Conservation (phyloP, 2,888 invertebrate genomes). For the Patella caerulea region DNA sequence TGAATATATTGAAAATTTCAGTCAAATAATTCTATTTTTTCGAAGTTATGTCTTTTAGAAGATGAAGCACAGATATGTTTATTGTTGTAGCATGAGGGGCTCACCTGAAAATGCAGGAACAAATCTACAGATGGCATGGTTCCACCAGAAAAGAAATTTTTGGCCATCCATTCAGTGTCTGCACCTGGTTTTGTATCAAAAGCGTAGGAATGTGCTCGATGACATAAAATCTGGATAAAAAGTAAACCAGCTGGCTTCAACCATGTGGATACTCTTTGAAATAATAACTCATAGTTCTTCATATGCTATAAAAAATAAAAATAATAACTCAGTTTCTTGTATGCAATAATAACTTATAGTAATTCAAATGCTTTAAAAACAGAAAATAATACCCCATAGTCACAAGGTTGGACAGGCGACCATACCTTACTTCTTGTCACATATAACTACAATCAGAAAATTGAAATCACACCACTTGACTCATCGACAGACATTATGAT, state of each 20-base stretch:
- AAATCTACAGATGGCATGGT: conserved; percentile 65
- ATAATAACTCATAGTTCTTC: conserved; percentile 61
- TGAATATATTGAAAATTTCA: no score
- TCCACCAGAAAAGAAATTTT: conserved; percentile 65
- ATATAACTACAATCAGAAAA: no score
- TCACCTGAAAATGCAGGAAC: conserved; percentile 60
- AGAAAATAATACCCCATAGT: not conserved
- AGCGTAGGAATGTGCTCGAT: conserved; percentile 56
- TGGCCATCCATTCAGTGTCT: conserved; percentile 68
- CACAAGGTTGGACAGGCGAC: no score
- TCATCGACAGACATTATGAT: no score
- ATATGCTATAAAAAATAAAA: conserved; percentile 55
- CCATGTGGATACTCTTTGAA: conserved; percentile 61
- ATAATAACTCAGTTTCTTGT: not conserved
- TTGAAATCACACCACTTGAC: no score
- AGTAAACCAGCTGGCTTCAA: conserved; percentile 59
- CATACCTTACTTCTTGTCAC: no score
- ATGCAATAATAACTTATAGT: no score
- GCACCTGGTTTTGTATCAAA: conserved; percentile 60
- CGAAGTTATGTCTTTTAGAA: not conserved
- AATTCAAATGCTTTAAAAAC: conserved; percentile 8
- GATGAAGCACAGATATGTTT: no score
- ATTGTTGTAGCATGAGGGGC: not conserved
- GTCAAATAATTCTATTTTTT: not conserved
- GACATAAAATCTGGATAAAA: conserved; percentile 62